Evolutionary conservation across 1,140 invertebrate genomes (phyloP).

Genomic region (Polypedilum vanderplanki): DNA sequence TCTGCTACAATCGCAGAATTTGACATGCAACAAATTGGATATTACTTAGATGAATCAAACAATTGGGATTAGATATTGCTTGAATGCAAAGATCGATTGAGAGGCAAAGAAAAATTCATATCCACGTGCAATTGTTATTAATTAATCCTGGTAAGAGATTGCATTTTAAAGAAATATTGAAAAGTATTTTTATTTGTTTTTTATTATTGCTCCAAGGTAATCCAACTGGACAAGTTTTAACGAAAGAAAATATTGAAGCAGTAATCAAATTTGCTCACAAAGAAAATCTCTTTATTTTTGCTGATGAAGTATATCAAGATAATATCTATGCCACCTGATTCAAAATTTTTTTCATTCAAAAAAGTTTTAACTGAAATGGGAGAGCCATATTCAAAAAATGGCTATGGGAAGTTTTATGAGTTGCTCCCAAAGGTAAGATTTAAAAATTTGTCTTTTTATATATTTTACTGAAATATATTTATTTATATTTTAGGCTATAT

Average conservation of each 20-base stretch:
- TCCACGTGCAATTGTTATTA: constrained; percentile 85
- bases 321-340: constrained; percentile 88
- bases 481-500: constrained; percentile 53
- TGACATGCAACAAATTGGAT: constrained; percentile 75
- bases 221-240: constrained; percentile 88
- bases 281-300: constrained; percentile 79
- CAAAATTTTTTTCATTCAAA: constrained; percentile 90
- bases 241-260: constrained; percentile 80
- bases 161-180: too few relatives aligned
- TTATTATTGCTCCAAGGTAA: constrained; percentile 49
- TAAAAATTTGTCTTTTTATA: constrained; percentile 29
- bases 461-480: constrained; percentile 33
- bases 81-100: constrained; percentile 76
- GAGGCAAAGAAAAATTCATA: constrained; percentile 62
- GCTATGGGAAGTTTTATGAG: constrained; percentile 96
- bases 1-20: constrained; percentile 91
- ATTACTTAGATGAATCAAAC: constrained; percentile 86
- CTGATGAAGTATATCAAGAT: constrained; percentile 95
- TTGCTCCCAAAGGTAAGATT: constrained; percentile 75
- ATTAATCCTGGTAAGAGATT: constrained; percentile 77
- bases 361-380: constrained; percentile 79
- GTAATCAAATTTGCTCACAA: constrained; percentile 90
- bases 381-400: constrained; percentile 67
- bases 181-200: too few relatives aligned
- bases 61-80: constrained; percentile 74